Conservation (phyloP, 2,113 vertebrate genomes). For the Galeopterus variegatus region DNA sequence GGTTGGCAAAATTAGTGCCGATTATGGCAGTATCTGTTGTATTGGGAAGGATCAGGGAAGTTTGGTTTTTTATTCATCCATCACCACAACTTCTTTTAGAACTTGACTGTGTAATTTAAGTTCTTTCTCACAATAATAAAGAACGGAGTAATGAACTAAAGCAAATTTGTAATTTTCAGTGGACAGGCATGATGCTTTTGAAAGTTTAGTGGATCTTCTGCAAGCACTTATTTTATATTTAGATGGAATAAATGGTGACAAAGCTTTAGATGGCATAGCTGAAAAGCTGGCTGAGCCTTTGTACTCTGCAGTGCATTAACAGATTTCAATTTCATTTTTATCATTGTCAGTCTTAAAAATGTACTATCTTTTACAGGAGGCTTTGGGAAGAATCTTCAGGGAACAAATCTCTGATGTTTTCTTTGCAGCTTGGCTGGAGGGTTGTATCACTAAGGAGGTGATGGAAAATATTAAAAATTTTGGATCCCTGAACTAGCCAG, state of each 20-base stretch:
- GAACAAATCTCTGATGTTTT: conserved; percentile 89
- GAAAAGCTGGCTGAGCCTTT: conserved; percentile 87
- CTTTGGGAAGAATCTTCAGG: conserved; percentile 92
- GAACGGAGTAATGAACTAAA: conserved; percentile 90
- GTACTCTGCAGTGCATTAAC: conserved; percentile 91
- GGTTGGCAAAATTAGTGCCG: conserved; percentile 89
- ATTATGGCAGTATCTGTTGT: conserved; percentile 90
- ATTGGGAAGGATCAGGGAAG: conserved; percentile 90
- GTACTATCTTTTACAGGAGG: conserved; percentile 91
- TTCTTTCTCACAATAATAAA: conserved; percentile 91
- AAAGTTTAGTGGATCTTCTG: conserved; percentile 91
- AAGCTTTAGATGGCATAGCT: conserved; percentile 89
- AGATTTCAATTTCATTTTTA: conserved; percentile 94
- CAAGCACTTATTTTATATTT: conserved; percentile 92
- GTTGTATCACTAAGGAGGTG: conserved; percentile 92
- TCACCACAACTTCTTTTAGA: conserved; percentile 88
- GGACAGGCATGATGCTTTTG: conserved; percentile 92
- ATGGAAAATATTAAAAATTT: conserved; percentile 93
- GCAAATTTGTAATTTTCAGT: conserved; percentile 87
- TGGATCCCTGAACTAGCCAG: too few relatives aligned
- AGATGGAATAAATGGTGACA: conserved; percentile 85
- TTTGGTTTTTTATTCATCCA: conserved; percentile 89
- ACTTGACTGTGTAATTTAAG: conserved; percentile 90
- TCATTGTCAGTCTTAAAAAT: conserved; percentile 92
- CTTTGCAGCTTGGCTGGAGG: conserved; percentile 91